Evolutionary conservation across 37 sponge, comb jelly and placozoan species (phyloP), one percentile per base, ranked within the genome.

Genomic region (Amphimedon queenslandica): DNA sequence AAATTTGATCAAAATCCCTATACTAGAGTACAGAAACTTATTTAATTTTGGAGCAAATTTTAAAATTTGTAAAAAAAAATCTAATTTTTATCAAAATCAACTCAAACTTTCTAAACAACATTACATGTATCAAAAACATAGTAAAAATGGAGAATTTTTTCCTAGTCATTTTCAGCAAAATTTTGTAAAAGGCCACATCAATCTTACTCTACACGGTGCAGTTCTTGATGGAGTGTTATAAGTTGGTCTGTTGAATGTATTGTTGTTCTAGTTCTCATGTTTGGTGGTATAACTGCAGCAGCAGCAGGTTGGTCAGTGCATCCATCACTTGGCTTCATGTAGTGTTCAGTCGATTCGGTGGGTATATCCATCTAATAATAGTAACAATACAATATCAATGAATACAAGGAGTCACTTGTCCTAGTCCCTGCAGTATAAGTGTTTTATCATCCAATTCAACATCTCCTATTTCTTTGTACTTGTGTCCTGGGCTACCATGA

Each of bases 401-500:
- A 47, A 47, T 47, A 47, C 13, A 47, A 47, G 13, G 13, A 47
- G n/a, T n/a, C 37, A 66, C 67, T 67, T 84, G 85, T 29, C 85
- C 85, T 29, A 84, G 73, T 21, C 73, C 79, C 16, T 78, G 72
- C 69, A 73, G 58, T 8, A 84, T 73, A 24, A 84, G 63, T 18
- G 27, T 56, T 37, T 58, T 55, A 34, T 84, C 85, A 39, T 84
- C 74, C 63, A 84, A 30, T 20, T 32, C 37, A 55, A 84, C 85
- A 18, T 63, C 40, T 4, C 85, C 85, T 55, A 84, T 57, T 27
- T 84, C 85, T 20, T 73, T 28, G 36, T 84, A 84, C 0, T 77
- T 72, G n/a, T 57, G 58, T 38, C 31, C n/a, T 25, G 42, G 27
- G 33, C 69, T 6, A 4, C 79, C 72, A 39, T 84, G 79, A 53